These are phyloP conservation scores for Lycia hirtaria DNA, from an alignment of 2,888 invertebrate genomes.

Conservation along the genomic window DNA sequence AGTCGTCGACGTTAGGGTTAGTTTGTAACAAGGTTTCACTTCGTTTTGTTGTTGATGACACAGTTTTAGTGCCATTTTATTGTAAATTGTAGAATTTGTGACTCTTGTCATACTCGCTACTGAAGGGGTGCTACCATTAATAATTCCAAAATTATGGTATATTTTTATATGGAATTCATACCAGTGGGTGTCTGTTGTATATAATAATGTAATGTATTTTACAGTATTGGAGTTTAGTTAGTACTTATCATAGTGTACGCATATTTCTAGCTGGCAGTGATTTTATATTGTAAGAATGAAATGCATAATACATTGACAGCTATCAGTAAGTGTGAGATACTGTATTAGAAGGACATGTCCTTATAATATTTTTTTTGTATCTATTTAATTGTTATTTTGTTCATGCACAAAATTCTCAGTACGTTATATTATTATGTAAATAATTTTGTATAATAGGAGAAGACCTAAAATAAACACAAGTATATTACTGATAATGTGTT, in stretches of 20 bases:
- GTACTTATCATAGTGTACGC: conserved; percentile 83
- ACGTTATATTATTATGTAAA: conserved; percentile 86
- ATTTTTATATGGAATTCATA: conserved; percentile 84
- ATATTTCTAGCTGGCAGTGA: conserved; percentile 84
- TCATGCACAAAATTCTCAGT: conserved; percentile 86
- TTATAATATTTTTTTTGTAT: conserved; percentile 82
- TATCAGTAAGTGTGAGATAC: conserved; percentile 78
- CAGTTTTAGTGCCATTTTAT: conserved; percentile 83
- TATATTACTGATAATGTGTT: conserved; percentile 85
- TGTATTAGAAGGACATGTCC: conserved; percentile 81
- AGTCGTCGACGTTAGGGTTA: conserved; percentile 79
- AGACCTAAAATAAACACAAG: conserved; percentile 86
- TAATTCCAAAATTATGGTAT: conserved; percentile 84
- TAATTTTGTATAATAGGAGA: conserved; percentile 86
- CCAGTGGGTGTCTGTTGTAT: conserved; percentile 84
- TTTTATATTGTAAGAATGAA: conserved; percentile 83
- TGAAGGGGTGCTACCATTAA: conserved; percentile 86
- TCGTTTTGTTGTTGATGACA: conserved; percentile 80
- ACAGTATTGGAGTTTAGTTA: conserved; percentile 84
- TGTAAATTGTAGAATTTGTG: conserved; percentile 84
- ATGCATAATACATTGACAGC: conserved; percentile 83
- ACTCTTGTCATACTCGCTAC: conserved; percentile 86
- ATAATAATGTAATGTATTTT: conserved; percentile 83
- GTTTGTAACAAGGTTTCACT: conserved; percentile 85
- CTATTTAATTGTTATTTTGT: conserved; percentile 86